A percentile compares a stretch with the other conserved stretches of the same genome.
Evolutionary conservation across 2,113 vertebrate species (phyloP).

Genomic region (Hippocampus barbouri): DNA sequence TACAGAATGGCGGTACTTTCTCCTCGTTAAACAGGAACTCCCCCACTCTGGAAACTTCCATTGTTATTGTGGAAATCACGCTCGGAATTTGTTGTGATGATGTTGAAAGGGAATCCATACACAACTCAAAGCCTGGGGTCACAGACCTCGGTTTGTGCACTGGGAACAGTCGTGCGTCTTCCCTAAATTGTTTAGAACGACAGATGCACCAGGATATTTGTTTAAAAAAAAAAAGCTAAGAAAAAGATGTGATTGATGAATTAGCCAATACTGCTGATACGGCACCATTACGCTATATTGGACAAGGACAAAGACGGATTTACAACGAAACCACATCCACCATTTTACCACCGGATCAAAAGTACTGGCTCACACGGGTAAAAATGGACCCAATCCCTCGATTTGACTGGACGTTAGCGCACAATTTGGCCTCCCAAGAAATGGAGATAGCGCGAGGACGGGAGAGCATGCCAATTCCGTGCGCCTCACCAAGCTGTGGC

Average conservation of each 20-base stretch:
- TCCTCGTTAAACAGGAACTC: no score
- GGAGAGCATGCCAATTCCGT: conserved; percentile 66
- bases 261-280: not conserved
- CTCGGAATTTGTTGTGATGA: no score
- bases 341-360: not conserved
- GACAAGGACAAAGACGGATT: not conserved
- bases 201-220: no score
- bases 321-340: not conserved
- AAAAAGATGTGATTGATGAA: not conserved
- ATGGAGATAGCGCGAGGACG: conserved; percentile 57
- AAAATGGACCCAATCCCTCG: conserved; percentile 20
- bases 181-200: not conserved
- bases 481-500: conserved; percentile 65
- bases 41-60: no score
- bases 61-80: no score
- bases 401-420: not conserved
- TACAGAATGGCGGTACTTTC: not conserved
- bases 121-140: no score
- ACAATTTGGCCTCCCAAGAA: conserved; percentile 57
- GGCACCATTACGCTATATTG: not conserved
- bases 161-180: not conserved
- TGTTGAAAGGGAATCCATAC: no score
- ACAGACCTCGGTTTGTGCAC: not conserved
- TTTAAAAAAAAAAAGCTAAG: not conserved
- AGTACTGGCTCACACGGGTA: not conserved